Evolutionary conservation across 2,797 vertebrate species (phyloP).

Genomic region (Platyrinchus mystaceus): DNA sequence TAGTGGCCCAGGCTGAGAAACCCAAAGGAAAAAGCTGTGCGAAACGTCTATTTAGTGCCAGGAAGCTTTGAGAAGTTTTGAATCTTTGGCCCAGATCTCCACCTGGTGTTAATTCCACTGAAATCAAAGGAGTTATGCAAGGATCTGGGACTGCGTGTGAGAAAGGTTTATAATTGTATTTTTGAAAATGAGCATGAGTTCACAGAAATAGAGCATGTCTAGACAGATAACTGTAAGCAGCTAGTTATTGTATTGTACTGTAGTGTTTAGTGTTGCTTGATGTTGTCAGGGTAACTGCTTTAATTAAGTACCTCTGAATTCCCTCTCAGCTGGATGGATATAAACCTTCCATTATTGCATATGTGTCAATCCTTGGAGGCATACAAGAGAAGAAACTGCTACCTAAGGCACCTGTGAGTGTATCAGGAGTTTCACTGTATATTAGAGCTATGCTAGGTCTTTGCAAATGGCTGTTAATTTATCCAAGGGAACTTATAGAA

Average conservation of each 20-base stretch:
- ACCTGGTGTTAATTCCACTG: background rate
- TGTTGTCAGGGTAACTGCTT: background rate
- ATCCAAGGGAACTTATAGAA: background rate
- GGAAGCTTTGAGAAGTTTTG: background rate
- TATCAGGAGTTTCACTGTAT: background rate
- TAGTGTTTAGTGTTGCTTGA: background rate
- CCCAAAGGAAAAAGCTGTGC: background rate
- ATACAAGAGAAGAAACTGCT: background rate
- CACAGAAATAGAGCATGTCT: background rate
- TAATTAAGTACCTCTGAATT: slow-evolving; percentile 1
- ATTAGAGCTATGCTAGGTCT: background rate
- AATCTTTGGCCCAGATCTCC: background rate
- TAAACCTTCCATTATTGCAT: background rate
- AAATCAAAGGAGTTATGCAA: background rate
- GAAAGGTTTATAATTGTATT: background rate
- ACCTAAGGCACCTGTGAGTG: background rate
- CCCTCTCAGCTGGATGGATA: background rate
- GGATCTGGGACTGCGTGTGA: background rate
- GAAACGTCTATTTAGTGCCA: background rate
- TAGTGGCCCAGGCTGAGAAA: background rate
- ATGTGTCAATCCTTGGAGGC: background rate
- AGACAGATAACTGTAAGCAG: background rate
- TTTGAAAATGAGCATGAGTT: background rate
- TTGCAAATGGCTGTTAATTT: background rate
- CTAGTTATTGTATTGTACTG: background rate